Evolutionary conservation across 2,797 vertebrate genomes (phyloP), one percentile per base, ranked within the genome.

Genomic region (Neosilurus mollespiculum): DNA sequence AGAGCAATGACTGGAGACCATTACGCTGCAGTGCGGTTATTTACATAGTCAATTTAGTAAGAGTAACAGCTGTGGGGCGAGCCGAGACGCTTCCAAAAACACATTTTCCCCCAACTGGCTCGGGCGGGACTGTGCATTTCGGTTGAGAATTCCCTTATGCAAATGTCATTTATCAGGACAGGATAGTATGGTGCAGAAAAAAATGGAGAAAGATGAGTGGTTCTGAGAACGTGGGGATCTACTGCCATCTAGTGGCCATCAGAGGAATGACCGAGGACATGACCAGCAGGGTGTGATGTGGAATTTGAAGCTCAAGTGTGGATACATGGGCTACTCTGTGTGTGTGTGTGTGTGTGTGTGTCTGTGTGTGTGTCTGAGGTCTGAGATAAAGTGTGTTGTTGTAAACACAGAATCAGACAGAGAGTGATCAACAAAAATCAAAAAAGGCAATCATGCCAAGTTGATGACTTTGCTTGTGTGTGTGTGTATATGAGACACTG

Each of bases 21-120:
- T 93, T 93, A 90, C 90, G 90, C 88, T 86, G 85, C 91, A 90
- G 79, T 92, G 90, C 87, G 83, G 88, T 90, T 88, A 91, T 94
- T 94, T 93, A 92, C 92, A 94, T 93, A 93, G 90, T 92, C 91
- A 91, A 93, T 94, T 92, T 90, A 86, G 89, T 81, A 90, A 91
- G 91, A 91, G 90, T 90, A 91, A 90, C 92, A 92, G 92, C 90
- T 83, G 84, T 76, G 75, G 88, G 90, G 90, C 92, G 92, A 92
- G 91, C 90, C 89, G 93, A 86, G 79, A 81, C 84, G 77, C 82
- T 86, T 84, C 58, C 66, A 79, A 86, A 89, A 86, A 88, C 62
- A 83, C 81, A 86, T 86, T 88, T 88, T 84, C 77, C 83, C 85
- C 81, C 83, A 85, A 83, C 79, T 80, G 84, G 86, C 77, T 87